These are phyloP conservation scores for Pandemis corylana DNA, from an alignment of 2,888 invertebrate species.

Conservation along the genomic window DNA sequence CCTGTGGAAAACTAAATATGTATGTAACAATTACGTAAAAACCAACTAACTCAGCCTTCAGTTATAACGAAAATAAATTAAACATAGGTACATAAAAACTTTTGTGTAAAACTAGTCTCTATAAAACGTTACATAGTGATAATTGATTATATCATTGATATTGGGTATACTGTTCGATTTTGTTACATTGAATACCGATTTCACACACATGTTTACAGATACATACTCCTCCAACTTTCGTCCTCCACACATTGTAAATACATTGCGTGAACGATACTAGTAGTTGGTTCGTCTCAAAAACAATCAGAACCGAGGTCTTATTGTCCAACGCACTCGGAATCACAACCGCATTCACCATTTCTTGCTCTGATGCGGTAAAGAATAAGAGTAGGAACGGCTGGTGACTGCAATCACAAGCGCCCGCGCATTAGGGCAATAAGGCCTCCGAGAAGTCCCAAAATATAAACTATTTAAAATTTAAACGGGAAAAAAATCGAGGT, in stretches of 20 bases:
- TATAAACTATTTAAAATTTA: background rate
- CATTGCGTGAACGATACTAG: background rate
- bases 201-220: background rate
- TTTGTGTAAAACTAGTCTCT: constrained; percentile 46
- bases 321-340: too few species aligned
- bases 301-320: too few species aligned
- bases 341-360: background rate
- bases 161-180: background rate
- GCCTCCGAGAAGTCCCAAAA: background rate
- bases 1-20: constrained; percentile 13
- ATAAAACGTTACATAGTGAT: constrained; percentile 38
- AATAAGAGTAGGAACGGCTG: too few species aligned
- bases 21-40: background rate
- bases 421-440: too few species aligned
- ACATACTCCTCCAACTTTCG: background rate
- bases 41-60: constrained; percentile 39
- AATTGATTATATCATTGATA: constrained; percentile 2
- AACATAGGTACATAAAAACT: constrained; percentile 53
- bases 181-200: background rate
- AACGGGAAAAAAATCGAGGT: background rate
- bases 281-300: too few species aligned
- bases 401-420: too few species aligned
- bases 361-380: background rate
- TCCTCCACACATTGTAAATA: background rate
- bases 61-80: constrained; percentile 62